A percentile compares a stretch with the other conserved stretches of the same genome.
These are phyloP conservation scores for Vidua chalybeata DNA, from an alignment of 2,113 vertebrate species.

Conservation along the genomic window DNA sequence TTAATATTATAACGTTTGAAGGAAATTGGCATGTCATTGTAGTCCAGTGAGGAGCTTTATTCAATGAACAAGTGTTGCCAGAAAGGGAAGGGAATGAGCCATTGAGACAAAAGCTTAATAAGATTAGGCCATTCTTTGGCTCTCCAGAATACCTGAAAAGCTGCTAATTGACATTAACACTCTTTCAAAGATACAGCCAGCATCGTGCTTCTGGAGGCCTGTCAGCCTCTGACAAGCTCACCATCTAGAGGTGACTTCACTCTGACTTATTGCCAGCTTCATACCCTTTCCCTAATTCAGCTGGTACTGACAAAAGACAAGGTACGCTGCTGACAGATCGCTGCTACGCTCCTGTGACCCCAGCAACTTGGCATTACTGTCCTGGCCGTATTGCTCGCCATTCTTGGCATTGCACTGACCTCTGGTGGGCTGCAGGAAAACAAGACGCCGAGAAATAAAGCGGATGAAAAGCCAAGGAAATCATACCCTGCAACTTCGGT, in stretches of 20 bases:
- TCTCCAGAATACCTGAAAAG: not conserved
- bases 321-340: fast-evolving
- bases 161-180: not conserved
- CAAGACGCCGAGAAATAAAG: not conserved
- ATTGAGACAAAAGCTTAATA: not conserved
- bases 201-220: not conserved
- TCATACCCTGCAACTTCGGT: not conserved
- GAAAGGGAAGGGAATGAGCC: not conserved
- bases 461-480: not conserved
- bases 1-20: not conserved
- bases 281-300: not conserved
- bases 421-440: slow-evolving; percentile 15
- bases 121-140: not conserved
- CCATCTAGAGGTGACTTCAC: not conserved
- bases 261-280: not conserved
- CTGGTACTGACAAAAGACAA: not conserved
- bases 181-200: not conserved
- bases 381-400: not conserved
- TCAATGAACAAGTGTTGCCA: not conserved
- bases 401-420: slow-evolving; percentile 43
- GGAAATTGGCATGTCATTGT: not conserved
- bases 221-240: not conserved
- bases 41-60: not conserved
- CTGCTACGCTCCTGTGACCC: not conserved
- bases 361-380: not conserved